Evolutionary conservation across 2,113 vertebrate genomes (phyloP), one percentile per base, ranked within the genome.

Genomic region (Saguinus imperator): DNA sequence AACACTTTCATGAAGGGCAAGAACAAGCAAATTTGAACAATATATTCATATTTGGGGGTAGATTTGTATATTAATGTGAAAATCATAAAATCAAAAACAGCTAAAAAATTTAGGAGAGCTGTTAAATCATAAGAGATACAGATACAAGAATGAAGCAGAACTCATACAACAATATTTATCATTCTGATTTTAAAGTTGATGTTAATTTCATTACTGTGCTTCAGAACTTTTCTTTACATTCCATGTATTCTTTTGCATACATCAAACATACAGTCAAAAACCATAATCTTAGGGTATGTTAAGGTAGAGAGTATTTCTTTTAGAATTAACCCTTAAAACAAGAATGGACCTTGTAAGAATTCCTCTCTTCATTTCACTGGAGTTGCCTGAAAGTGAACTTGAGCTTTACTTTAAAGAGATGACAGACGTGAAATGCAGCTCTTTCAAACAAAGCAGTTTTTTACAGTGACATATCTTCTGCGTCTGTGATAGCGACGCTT

Each of bases 401-500:
- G 27, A 93, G 52, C n/a, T 97, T 93, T 93, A 37, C 92, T 89
- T 94, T 61, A 75, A 83, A 76, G 25, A 79, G 50, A 61, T 87
- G 76, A 96, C 64, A 96, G 91, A 80, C 84, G 72, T 61, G 86
- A 84, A 92, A 81, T 86, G 13, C 37, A 45, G 72, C 86, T 70
- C 80, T 95, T 96, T 48, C 89, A 91, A 96, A 95, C 83, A 77
- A 86, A 93, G 70, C 95, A 66, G 93, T 92, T 97, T 92, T 92
- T 94, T 89, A 73, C 94, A 97, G 94, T 94, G 97, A 86, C 85
- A 86, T 92, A 45, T 90, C 93, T 92, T 82, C 73, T 91, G 72
- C 85, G 83, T 97, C 96, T 97, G 96, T 87, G 95, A 91, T 84
- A 95, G 68, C 97, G 95, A 96, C 92, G 94, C 94, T 97, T 97